These are phyloP conservation scores for Drosophila prolongata DNA, from an alignment of 2,888 invertebrate species.

Conservation along the genomic window DNA sequence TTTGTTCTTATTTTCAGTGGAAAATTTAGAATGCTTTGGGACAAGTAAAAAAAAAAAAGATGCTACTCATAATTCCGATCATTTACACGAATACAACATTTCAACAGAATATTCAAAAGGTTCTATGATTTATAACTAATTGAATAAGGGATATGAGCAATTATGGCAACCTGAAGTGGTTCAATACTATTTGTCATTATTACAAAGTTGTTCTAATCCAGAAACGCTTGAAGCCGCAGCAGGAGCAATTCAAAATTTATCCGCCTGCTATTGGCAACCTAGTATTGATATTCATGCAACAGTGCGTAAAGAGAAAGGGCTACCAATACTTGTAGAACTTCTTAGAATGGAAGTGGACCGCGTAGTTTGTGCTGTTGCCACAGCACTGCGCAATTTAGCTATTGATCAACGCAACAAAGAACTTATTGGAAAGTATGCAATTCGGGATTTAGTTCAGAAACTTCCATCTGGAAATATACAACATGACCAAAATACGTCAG, in stretches of 20 bases:
- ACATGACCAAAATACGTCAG: conserved; percentile 94
- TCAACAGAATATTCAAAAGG: conserved; percentile 83
- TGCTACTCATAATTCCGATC: conserved; percentile 74
- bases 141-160: conserved; percentile 91
- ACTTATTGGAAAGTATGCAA: conserved; percentile 99
- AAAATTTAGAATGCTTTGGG: conserved; percentile 97
- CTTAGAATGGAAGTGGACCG: conserved; percentile 97
- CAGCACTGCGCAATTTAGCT: conserved; percentile 97
- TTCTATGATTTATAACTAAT: conserved; percentile 86
- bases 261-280: conserved; percentile 99
- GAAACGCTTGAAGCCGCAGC: conserved; percentile 99
- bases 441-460: conserved; percentile 98
- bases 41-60: conserved; percentile 98
- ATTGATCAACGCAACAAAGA: conserved; percentile 99
- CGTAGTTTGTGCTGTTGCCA: conserved; percentile 99
- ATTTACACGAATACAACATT: conserved; percentile 81
- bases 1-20: conserved; percentile 86
- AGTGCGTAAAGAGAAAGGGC: conserved; percentile 97
- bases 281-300: conserved; percentile 97
- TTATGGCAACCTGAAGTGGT: conserved; percentile 97
- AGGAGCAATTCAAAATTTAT: conserved; percentile 98
- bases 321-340: conserved; percentile 98
- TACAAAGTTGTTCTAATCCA: conserved; percentile 98
- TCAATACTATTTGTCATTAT: conserved; percentile 94
- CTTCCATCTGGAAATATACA: conserved; percentile 95